phyloP scores from a whole-genome alignment of 2,797 vertebrate species.

The Helarctos malayanus region DNA sequence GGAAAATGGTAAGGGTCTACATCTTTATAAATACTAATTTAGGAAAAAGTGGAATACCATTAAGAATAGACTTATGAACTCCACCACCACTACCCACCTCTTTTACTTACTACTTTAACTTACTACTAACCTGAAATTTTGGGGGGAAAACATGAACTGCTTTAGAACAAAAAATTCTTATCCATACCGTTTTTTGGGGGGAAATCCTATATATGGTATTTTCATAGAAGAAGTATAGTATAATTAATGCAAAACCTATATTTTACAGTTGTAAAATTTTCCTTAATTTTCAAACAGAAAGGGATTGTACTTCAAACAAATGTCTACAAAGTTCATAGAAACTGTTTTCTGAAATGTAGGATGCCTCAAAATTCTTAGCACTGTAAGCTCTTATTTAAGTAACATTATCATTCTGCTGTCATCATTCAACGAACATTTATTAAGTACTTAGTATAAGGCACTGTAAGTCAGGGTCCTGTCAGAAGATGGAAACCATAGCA shows the following conservation, averaged over 20 bases:
- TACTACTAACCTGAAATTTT: background rate
- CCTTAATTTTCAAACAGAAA: background rate
- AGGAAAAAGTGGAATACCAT: background rate
- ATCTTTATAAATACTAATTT: background rate
- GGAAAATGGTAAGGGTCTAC: slow-evolving; percentile 66
- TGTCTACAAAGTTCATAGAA: background rate
- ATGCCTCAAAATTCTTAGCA: slow-evolving; percentile 39
- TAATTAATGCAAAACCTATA: background rate
- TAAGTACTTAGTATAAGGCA: slow-evolving; percentile 41
- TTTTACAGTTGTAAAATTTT: background rate
- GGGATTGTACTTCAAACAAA: background rate
- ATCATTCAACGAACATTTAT: background rate
- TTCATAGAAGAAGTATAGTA: slow-evolving; percentile 4
- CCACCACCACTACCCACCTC: background rate
- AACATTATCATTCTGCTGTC: background rate
- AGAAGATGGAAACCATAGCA: background rate
- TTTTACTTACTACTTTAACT: background rate
- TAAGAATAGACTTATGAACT: background rate
- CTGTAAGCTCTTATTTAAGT: background rate
- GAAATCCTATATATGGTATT: background rate
- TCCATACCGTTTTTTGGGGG: background rate
- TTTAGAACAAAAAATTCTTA: background rate
- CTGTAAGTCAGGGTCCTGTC: background rate
- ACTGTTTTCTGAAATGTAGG: slow-evolving; percentile 17
- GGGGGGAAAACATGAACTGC: background rate